phyloP scores from a whole-genome alignment of 1,140 invertebrate species.

The Drosophila seguyi region DNA sequence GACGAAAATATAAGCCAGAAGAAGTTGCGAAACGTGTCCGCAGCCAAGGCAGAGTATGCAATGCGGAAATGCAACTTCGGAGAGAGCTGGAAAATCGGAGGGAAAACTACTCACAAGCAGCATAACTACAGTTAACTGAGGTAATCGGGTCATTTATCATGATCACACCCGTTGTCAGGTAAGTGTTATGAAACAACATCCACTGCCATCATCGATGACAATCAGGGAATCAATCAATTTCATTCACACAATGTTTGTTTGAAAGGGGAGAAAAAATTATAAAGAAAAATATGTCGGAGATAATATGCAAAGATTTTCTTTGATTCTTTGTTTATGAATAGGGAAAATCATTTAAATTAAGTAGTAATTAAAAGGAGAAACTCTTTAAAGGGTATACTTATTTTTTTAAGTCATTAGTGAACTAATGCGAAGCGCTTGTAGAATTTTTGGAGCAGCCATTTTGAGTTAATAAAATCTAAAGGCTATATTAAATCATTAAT shows the following conservation, averaged over 20 bases:
- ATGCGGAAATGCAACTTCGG: conserved; percentile 14
- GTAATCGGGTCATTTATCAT: conserved; percentile 18
- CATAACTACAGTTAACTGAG: not conserved
- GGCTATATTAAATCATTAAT: not conserved
- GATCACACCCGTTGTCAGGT: not conserved
- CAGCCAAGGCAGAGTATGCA: conserved; percentile 1
- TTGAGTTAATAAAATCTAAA: not conserved
- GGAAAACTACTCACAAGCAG: conserved; percentile 7
- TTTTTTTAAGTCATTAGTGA: not conserved
- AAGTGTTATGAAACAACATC: conserved; percentile 4
- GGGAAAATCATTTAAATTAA: no score
- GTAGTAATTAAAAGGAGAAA: no score
- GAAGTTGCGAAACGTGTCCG: conserved; percentile 40
- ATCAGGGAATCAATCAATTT: conserved; percentile 2
- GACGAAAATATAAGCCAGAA: conserved; percentile 10
- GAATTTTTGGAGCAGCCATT: not conserved
- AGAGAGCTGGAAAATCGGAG: not conserved
- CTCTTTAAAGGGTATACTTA: not conserved
- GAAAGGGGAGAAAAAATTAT: no score
- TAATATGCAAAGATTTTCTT: not conserved
- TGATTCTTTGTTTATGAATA: not conserved
- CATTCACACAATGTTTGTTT: not conserved
- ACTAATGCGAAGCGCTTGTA: not conserved
- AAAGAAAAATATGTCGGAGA: no score
- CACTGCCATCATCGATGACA: conserved; percentile 4